Evolutionary conservation across 2,797 vertebrate species (phyloP), one percentile per base, ranked within the genome.

Genomic region (Echeneis naucrates): DNA sequence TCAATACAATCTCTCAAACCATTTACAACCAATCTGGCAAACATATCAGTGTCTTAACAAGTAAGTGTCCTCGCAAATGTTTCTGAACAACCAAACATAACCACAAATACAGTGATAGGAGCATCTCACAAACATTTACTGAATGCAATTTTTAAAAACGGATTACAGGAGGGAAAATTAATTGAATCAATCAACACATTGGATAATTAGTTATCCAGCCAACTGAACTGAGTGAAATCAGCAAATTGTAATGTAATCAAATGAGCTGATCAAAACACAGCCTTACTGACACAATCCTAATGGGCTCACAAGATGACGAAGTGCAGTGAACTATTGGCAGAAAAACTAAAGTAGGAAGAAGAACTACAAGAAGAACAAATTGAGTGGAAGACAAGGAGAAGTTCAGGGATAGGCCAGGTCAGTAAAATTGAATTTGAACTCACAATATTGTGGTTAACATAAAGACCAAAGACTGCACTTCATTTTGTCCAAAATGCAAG

Each of bases 241-340:
- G 60, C 70, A n/a, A n/a, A n/a, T n/a, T n/a, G n/a, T 77, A 58
- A 68, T 71, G 80, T 74, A 79, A 84, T 85, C 42, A 79, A 57
- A 83, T 82, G 45, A 88, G 59, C 45, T 78, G 74, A 88, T 80
- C 59, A 52, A 56, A 71, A 81, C 48, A 61, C 19, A 27, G 58
- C 68, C 57, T 70, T 8, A 51, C 47, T 27, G 40, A 58, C 35
- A 78, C 38, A 64, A 48, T 78, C 21, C 42, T 79, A 82, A 81
- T 80, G 74, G 52, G 50, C 78, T 82, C 44, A 58, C 17, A 30
- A 14, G 10, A 47, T 23, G 60, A 30, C 77, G 68, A 70, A 37
- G 42, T 40, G 26, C 33, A 19, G 35, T 62, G 53, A 27, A 58
- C 27, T 23, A 40, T 27, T 42, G 13, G 16, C 26, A 57, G 4